Percentiles rank a stretch among this genome's conserved stretches.
These are phyloP conservation scores for Tympanuchus pallidicinctus DNA, from an alignment of 2,113 vertebrate species.

Conservation along the genomic window DNA sequence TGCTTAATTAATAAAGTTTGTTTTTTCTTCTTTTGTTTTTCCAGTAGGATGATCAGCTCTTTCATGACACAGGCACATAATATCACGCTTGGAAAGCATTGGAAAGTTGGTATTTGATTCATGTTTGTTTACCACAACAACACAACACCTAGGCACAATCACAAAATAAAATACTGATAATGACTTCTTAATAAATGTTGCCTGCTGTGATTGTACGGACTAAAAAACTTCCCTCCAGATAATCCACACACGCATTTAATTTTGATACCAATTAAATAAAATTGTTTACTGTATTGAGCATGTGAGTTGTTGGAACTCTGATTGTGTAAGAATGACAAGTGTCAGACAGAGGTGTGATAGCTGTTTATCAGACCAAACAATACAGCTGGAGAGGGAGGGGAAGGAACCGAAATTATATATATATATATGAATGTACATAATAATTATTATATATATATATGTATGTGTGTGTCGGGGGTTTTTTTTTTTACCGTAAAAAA, in stretches of 20 bases:
- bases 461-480: too few relatives aligned
- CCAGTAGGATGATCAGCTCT: conserved; percentile 5
- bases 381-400: background rate
- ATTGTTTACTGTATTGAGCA: background rate
- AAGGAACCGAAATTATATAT: background rate
- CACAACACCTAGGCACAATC: background rate
- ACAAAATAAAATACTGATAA: background rate
- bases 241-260: background rate
- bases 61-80: background rate
- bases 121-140: conserved; percentile 7
- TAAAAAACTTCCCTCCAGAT: background rate
- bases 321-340: background rate
- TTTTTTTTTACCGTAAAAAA: background rate
- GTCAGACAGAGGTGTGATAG: background rate
- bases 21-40: background rate
- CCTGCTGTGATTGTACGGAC: background rate
- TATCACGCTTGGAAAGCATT: background rate
- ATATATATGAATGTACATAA: too few relatives aligned
- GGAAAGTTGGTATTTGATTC: background rate
- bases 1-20: background rate
- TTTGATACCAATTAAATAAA: conserved; percentile 21
- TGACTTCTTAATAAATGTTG: background rate
- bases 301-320: background rate
- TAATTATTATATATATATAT: too few relatives aligned
- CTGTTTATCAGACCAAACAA: background rate